Conservation (phyloP, 2,888 invertebrate genomes). For the Chromoteleia sp. region DNA sequence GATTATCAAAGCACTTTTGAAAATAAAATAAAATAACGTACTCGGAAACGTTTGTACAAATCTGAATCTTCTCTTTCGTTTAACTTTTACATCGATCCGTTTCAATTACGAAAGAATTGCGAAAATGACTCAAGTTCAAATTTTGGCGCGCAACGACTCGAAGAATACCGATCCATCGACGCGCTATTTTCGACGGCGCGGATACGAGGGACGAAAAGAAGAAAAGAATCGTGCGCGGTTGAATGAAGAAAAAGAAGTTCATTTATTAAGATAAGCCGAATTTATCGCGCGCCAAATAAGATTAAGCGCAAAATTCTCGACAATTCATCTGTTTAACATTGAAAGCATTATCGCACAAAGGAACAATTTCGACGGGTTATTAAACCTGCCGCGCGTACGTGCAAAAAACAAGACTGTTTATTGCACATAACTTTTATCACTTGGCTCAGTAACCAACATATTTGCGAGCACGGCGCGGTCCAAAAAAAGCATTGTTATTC, state of each 20-base stretch:
- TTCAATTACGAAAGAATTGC: too few relatives aligned
- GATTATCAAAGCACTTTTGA: too few relatives aligned
- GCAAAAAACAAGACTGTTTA: slow-evolving; percentile 50
- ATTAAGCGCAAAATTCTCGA: slow-evolving; percentile 29
- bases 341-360: slow-evolving; percentile 44
- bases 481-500: slow-evolving; percentile 7
- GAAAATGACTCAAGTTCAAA: too few relatives aligned
- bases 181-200: too few relatives aligned
- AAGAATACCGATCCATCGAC: too few relatives aligned
- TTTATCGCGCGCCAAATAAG: slow-evolving; percentile 24
- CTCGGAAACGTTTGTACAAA: too few relatives aligned
- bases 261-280: slow-evolving; percentile 16
- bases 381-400: slow-evolving; percentile 25
- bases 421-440: slow-evolving; percentile 34
- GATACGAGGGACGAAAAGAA: too few relatives aligned
- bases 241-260: not conserved
- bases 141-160: too few relatives aligned
- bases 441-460: slow-evolving; percentile 35
- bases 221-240: not conserved
- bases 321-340: slow-evolving; percentile 32
- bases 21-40: too few relatives aligned
- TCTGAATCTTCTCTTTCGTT: too few relatives aligned
- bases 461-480: slow-evolving; percentile 7
- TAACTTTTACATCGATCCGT: too few relatives aligned
- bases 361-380: slow-evolving; percentile 36